Evolutionary conservation across 2,888 invertebrate genomes (phyloP).

Genomic region (Papilio protenor): DNA sequence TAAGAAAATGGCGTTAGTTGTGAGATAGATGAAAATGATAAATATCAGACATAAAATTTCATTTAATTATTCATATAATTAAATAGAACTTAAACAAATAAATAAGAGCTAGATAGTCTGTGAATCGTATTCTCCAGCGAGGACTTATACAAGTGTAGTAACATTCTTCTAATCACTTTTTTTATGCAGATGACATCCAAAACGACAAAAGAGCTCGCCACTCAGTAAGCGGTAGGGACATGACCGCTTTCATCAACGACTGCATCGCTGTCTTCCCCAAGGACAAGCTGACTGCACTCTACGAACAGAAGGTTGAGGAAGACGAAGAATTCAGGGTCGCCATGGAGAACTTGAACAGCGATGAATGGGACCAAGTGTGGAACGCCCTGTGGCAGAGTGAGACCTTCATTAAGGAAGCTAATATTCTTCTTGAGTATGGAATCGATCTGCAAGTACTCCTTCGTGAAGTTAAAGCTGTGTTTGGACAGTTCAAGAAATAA

Average conservation of each 20-base stretch:
- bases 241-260: slow-evolving; percentile 63
- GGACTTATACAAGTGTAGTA: too few relatives aligned
- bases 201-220: slow-evolving; percentile 50
- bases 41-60: too few relatives aligned
- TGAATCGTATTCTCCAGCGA: too few relatives aligned
- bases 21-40: not conserved
- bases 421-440: slow-evolving; percentile 61
- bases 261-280: slow-evolving; percentile 61
- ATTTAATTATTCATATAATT: too few relatives aligned
- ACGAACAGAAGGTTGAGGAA: slow-evolving; percentile 64
- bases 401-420: slow-evolving; percentile 62
- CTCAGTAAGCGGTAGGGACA: slow-evolving; percentile 57
- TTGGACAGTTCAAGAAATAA: slow-evolving; percentile 59
- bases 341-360: slow-evolving; percentile 65
- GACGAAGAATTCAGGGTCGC: slow-evolving; percentile 66
- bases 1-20: not conserved
- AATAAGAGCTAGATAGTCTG: too few relatives aligned
- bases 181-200: slow-evolving; percentile 35
- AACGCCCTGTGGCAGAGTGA: slow-evolving; percentile 63
- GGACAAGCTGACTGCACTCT: slow-evolving; percentile 64
- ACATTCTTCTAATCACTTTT: not conserved
- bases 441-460: slow-evolving; percentile 58
- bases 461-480: slow-evolving; percentile 62
- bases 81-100: too few relatives aligned
- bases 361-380: slow-evolving; percentile 64